phyloP scores from a whole-genome alignment of 2,888 invertebrate genomes.

The Phlogophora meticulosa region DNA sequence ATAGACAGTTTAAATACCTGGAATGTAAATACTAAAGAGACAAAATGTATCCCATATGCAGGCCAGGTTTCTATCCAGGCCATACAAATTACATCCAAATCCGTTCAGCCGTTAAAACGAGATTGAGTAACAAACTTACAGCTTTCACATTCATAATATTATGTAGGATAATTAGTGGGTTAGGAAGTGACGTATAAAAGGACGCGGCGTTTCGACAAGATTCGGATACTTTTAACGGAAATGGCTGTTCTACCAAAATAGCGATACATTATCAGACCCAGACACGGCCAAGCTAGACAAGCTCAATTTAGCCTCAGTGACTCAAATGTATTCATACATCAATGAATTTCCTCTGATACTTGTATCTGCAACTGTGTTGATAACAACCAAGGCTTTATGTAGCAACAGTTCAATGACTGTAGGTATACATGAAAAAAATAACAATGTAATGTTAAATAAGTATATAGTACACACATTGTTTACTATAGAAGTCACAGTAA shows the following conservation, averaged over 20 bases:
- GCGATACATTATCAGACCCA: conserved; percentile 17
- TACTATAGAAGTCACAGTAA: neutral
- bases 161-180: conserved; percentile 1
- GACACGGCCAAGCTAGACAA: neutral
- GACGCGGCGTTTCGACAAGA: neutral
- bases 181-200: too few species aligned
- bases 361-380: conserved; percentile 15
- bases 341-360: conserved; percentile 23
- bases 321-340: conserved; percentile 26
- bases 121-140: neutral
- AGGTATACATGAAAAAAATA: conserved; percentile 9
- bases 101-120: too few species aligned
- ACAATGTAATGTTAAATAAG: conserved; percentile 12
- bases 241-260: neutral
- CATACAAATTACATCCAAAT: neutral
- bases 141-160: neutral
- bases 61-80: neutral
- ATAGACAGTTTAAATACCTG: neutral
- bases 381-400: conserved; percentile 32
- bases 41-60: neutral
- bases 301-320: conserved; percentile 15
- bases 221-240: conserved; percentile 10
- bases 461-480: neutral
- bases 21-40: neutral
- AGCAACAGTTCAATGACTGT: conserved; percentile 50